These are phyloP conservation scores for Tolypeutes matacus DNA, from an alignment of 2,797 vertebrate genomes.

Conservation along the genomic window DNA sequence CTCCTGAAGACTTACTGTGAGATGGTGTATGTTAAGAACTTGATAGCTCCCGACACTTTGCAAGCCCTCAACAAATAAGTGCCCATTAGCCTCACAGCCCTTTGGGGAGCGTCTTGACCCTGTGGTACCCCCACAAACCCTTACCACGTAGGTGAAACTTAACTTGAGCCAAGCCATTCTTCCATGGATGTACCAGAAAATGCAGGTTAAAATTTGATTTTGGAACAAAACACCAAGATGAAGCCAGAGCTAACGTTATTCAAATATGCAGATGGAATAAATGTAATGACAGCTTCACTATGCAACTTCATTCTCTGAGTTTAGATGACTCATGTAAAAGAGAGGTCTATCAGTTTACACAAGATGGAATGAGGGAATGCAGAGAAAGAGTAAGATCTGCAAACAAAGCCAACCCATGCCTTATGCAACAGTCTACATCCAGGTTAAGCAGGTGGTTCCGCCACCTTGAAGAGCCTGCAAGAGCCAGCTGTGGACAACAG, in stretches of 20 bases:
- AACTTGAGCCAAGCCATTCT: background rate
- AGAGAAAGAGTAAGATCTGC: background rate
- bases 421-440: background rate
- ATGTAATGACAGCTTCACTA: background rate
- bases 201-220: background rate
- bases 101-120: background rate
- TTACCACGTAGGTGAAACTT: background rate
- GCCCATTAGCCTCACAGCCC: background rate
- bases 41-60: background rate
- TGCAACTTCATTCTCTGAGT: background rate
- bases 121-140: background rate
- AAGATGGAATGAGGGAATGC: background rate
- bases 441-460: background rate
- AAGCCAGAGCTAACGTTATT: background rate
- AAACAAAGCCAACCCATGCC: background rate
- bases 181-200: background rate
- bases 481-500: no score
- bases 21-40: background rate
- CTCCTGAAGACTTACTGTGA: conserved; percentile 6
- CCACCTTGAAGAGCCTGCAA: background rate
- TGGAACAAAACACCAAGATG: background rate
- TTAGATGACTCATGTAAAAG: background rate
- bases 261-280: background rate
- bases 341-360: background rate
- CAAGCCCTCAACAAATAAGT: background rate